Base-by-base conservation (phyloP, 2,113 vertebrate genomes). In the Nicator chloris region DNA sequence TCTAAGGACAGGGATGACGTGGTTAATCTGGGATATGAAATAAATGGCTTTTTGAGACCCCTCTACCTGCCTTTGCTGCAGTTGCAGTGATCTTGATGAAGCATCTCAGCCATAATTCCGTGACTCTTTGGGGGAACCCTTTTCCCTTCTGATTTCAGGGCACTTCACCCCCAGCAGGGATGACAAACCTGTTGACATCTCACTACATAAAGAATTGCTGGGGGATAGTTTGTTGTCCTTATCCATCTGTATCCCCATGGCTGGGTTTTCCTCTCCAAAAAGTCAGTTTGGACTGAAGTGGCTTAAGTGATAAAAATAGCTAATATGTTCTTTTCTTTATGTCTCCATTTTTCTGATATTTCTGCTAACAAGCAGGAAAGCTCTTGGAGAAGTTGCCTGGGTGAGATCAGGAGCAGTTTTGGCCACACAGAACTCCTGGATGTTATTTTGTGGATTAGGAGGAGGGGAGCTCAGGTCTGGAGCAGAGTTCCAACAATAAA, bases 111-210 rank as follows among this genome's bases (percentile, higher is more conserved):
- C 82, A 69, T 10, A 61, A 82, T 26, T 63, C n/a, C 7, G 5
- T 47, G 81, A 26, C 28, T 93, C 26, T 71, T 92, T 45, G 53
- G 44, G 72, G 40, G 49, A 93, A 39, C 31, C 39, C 6, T 85
- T 86, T 65, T 65, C 28, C 69, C 49, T 21, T 78, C 60, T 72
- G 65, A 69, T 92, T 92, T 82, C 53, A 82, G 59, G 81, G 47
- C 86, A 69, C 71, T 82, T 61, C 66, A 88, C 54, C 28, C 88
- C 75, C 92, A 42, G 5, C 5, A 83, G 88, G 79, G 70, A 73
- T 23, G 76, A 96, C 90, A 93, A 95, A 68, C 72, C 21, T 88
- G 71, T 66, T 93, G 94, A 92, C 92, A 95, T 81, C 91, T 91
- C 76, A 63, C 57, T 81, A 78, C 51, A 77, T 13, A 75, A 86